Base-by-base conservation (phyloP, 2,888 invertebrate species). In the Portevinia maculata region DNA sequence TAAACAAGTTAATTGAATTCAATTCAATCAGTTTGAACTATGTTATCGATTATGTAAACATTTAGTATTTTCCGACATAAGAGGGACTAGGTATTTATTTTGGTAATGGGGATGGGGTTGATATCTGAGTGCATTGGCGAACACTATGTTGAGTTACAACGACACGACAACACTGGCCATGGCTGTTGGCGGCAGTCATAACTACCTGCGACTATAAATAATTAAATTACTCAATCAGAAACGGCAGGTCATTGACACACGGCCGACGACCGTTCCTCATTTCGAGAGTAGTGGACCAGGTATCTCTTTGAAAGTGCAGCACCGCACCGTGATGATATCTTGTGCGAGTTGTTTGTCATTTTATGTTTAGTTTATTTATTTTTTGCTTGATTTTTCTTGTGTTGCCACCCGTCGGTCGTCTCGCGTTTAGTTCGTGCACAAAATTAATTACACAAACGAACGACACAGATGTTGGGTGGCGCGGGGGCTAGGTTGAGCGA, bases 141-240 rank as follows among this genome's bases (percentile, higher is more conserved):
- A 67, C 69, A 52, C 32, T 53, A 41, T 21, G 50, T 53, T 32
- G 46, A 21, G 46, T 46, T 32, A 44, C 37, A 44, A 60, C 46
- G 32, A 34, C 13, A 53, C 21, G 52, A 32, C 37, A 39, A 24
- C 59, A 39, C 21, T 15, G 32, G n/a, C n/a, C n/a, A n/a, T n/a
- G n/a, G n/a, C n/a, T n/a, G n/a, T n/a, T n/a, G n/a, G n/a, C n/a
- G n/a, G n/a, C n/a, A n/a, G n/a, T n/a, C n/a, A n/a, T n/a, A n/a
- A n/a, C n/a, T n/a, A n/a, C n/a, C 48, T 69, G 52, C 17, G 60
- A 83, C 83, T 83, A 83, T 83, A 76, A 76, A 83, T 83, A 83
- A 83, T 83, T 83, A 83, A 83, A 83, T 83, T 83, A 83, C 83
- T 83, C 83, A 76, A 83, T 83, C 76, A 76, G 65, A 76, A 60